Evolutionary conservation across 1,140 invertebrate genomes (phyloP).

Genomic region (Chlorops oryzae): DNA sequence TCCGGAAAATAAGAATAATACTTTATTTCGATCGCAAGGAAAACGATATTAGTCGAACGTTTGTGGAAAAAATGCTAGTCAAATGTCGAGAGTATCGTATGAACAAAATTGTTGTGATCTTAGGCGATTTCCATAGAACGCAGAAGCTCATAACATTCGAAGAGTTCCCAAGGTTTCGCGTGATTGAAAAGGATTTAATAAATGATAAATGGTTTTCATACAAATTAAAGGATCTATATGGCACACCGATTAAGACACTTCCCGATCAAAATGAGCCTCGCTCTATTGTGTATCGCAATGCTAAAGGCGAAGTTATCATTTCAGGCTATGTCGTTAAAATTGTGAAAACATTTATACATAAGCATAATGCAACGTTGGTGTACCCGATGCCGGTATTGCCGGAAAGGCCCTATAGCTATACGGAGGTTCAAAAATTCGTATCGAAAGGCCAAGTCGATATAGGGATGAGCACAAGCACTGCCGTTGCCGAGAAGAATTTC

Average conservation of each 20-base stretch:
- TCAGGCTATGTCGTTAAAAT: background rate
- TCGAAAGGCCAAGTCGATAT: background rate
- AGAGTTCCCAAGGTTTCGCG: too few species aligned
- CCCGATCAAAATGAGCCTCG: slow-evolving; percentile 7
- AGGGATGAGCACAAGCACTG: background rate
- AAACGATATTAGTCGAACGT: too few species aligned
- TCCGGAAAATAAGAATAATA: too few species aligned
- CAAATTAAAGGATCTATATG: background rate
- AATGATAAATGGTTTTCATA: too few species aligned
- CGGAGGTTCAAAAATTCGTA: background rate
- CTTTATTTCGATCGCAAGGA: too few species aligned
- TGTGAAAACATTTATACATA: background rate
- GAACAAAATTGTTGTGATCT: too few species aligned
- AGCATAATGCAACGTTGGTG: slow-evolving; percentile 1
- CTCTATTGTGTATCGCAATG: slow-evolving; percentile 3
- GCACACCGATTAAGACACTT: background rate
- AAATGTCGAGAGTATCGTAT: too few species aligned
- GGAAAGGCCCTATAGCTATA: background rate
- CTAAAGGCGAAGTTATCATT: background rate
- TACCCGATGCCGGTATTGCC: background rate
- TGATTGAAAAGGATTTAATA: too few species aligned
- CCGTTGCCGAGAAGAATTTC: too few species aligned
- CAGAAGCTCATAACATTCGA: too few species aligned
- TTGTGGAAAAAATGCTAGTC: too few species aligned
- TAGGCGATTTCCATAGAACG: too few species aligned